Base-by-base conservation (phyloP, 2,888 invertebrate species). In the Brachylomia viminalis region DNA sequence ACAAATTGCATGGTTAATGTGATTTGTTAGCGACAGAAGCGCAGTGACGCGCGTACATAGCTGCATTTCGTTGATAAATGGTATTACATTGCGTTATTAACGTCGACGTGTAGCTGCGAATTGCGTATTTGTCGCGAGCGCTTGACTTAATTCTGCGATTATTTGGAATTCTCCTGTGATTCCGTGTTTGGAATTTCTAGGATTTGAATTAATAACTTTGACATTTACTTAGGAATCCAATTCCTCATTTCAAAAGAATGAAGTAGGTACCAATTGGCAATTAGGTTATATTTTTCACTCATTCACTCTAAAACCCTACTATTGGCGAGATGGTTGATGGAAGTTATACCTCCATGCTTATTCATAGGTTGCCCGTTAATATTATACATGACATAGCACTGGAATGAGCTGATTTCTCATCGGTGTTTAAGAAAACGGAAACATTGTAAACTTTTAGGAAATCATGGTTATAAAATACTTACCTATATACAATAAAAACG, bases 1-100 rank as follows among this genome's bases (percentile, higher is more conserved):
- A 88, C 89, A 86, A 87, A 87, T 87, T 80, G 80, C 79, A 84
- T 80, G 79, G 76, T 82, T 79, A 79, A 76, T 76, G 82, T 87
- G 87, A 87, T 87, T 88, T 85, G 89, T 88, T 75, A 56, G 61
- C 75, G 84, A 73, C 86, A 86, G 67, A 56, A 73, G 56, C 66
- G 73, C 73, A 64, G 64, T 73, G 76, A 82, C 76, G 69, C 70
- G 68, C 33, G 47, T 82, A 87, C 82, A 85, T 80, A 52, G 82
- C 87, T 77, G 84, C 74, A 77, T 87, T 85, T 87, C 72, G 66
- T 61, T 88, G 83, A 87, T 82, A 72, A 64, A 87, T 83, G 49
- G 69, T 72, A 73, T 79, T n/a, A 80, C 80, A 87, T 42, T 47
- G 72, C 78, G 65, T 85, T 87, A 87, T 88, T 87, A 87, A 88